These are phyloP conservation scores for Trichogramma pretiosum DNA, from an alignment of 1,140 invertebrate species.

Conservation along the genomic window DNA sequence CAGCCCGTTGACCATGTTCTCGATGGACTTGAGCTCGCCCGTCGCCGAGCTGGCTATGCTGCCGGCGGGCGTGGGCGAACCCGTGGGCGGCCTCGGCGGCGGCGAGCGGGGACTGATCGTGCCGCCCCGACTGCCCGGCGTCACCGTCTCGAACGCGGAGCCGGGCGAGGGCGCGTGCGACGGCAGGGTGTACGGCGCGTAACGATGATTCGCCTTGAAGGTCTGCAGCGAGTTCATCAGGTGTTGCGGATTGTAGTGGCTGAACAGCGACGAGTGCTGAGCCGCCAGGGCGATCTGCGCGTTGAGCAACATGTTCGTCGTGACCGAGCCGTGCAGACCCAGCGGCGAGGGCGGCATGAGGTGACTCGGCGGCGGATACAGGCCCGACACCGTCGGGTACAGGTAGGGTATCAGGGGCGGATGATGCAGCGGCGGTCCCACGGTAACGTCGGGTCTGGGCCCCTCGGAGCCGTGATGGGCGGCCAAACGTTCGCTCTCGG, in stretches of 20 bases:
- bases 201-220: slow-evolving; percentile 61
- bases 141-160: slow-evolving; percentile 77
- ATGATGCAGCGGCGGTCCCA: slow-evolving; percentile 80
- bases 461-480: slow-evolving; percentile 48
- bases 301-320: slow-evolving; percentile 72
- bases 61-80: slow-evolving; percentile 50
- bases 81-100: slow-evolving; percentile 48
- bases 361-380: slow-evolving; percentile 63
- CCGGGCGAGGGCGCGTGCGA: slow-evolving; percentile 55
- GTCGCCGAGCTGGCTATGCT: slow-evolving; percentile 42
- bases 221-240: slow-evolving; percentile 45
- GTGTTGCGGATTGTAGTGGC: slow-evolving; percentile 55
- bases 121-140: slow-evolving; percentile 51
- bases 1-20: slow-evolving; percentile 92
- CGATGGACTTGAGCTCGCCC: slow-evolving; percentile 85
- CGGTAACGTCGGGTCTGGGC: slow-evolving; percentile 74
- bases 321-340: slow-evolving; percentile 54
- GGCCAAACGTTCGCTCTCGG: slow-evolving; percentile 45
- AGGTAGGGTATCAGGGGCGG: slow-evolving; percentile 80
- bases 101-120: slow-evolving; percentile 62
- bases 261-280: slow-evolving; percentile 67
- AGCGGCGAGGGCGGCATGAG: slow-evolving; percentile 60
- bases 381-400: slow-evolving; percentile 65
- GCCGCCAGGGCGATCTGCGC: slow-evolving; percentile 69
- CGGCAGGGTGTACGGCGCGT: slow-evolving; percentile 76